These are phyloP conservation scores for Volucella inanis DNA, from an alignment of 2,888 invertebrate genomes.

Conservation along the genomic window DNA sequence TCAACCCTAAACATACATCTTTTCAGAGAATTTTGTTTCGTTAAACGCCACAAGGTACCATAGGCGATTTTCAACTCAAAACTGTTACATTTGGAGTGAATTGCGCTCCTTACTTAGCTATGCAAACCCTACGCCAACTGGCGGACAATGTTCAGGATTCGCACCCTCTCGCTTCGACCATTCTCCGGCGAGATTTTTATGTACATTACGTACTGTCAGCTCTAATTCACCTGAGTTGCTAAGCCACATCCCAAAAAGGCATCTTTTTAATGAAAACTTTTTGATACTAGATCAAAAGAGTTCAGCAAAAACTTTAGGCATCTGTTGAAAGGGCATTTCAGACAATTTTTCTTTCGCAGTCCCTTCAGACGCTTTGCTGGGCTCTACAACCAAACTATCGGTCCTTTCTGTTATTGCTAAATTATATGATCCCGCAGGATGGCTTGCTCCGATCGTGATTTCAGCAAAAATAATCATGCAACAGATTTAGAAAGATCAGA, in stretches of 20 bases:
- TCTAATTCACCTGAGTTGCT: constrained; percentile 1
- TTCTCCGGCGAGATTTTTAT: constrained; percentile 11
- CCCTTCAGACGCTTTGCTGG: background rate
- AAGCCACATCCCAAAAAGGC: background rate
- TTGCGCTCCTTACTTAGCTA: too few species aligned
- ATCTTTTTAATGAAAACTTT: constrained; percentile 3
- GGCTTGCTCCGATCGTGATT: constrained; percentile 20
- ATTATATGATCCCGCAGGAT: constrained; percentile 44
- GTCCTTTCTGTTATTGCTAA: constrained; percentile 51
- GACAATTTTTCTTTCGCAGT: constrained; percentile 4
- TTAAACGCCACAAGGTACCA: too few species aligned
- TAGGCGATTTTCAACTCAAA: constrained; percentile 7
- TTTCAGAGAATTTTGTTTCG: constrained; percentile 25
- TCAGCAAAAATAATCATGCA: constrained; percentile 16
- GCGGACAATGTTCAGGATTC: too few species aligned
- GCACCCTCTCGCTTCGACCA: too few species aligned
- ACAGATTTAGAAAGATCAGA: constrained; percentile 32
- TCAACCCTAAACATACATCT: constrained; percentile 13
- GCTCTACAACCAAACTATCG: constrained; percentile 26
- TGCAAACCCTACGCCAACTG: too few species aligned
- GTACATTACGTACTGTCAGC: constrained; percentile 18
- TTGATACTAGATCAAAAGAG: background rate
- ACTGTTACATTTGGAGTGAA: too few species aligned
- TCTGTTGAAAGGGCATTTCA: constrained; percentile 11
- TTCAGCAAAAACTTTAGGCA: background rate